Base-by-base conservation (phyloP, 2,888 invertebrate species). In the Didymodactylos carnosus region DNA sequence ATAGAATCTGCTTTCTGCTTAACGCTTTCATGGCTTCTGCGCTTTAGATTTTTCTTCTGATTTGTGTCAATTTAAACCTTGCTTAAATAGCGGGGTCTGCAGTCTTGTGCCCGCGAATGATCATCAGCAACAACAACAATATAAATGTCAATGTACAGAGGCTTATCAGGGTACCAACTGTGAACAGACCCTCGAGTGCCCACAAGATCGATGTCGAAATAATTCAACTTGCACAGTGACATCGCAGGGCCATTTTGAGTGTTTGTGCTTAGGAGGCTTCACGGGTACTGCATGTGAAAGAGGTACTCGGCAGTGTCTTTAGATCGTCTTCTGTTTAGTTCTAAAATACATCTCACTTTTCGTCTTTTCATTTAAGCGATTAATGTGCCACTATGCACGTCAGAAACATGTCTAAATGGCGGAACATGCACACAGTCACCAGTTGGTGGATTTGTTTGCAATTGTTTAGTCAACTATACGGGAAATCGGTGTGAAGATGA, bases 221-320 rank as follows among this genome's bases (percentile, higher is more conserved):
- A 35, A 62, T 62, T 29, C 35, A n/a, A 62, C 62, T 35, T 62
- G 62, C 11, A 19, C 29, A 62, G 19, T 29, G 35, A 62, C 29
- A 35, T 19, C 35, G 8, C 62, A 62, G 35, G 62, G 62, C 35
- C 35, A 62, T 62, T 62, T 62, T 35, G 62, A 62, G 35, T 62
- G 62, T 35, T 62, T 35, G n/a, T 62, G 62, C 62, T 35, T 35
- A 35, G 8, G 19, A 35, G 11, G 35, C 8, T 62, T 35, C 35
- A n/a, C 35, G 35, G 62, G 62, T 19, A n/a, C 62, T 16, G 90
- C 91, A 53, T 91, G 91, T 41, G 88, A 88, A 77, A 92, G 92
- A 81, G 89, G 92, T 76, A 92, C n/a, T n/a, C n/a, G n/a, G n/a
- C n/a, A n/a, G n/a, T n/a, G n/a, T n/a, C n/a, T n/a, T n/a, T n/a